A percentile compares a stretch with the other conserved stretches of the same genome.
Evolutionary conservation across 2,113 vertebrate species (phyloP).

Genomic region (Xenotilapia leptura): DNA sequence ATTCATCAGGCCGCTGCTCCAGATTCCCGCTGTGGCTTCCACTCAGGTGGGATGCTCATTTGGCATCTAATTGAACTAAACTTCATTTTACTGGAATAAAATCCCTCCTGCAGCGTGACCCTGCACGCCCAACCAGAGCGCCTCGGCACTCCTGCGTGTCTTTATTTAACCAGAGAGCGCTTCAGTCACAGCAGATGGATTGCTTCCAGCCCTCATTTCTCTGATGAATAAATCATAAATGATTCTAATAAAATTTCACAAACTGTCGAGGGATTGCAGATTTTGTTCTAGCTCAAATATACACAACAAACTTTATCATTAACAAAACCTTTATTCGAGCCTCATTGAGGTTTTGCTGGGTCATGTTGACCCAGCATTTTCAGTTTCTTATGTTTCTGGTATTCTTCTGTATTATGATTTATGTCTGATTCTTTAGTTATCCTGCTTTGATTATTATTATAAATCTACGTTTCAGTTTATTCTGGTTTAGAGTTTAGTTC

Average conservation of each 20-base stretch:
- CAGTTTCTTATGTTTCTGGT: neutral
- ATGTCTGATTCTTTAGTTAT: neutral
- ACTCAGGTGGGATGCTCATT: neutral
- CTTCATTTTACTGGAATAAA: neutral
- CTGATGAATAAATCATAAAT: neutral
- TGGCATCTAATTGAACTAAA: neutral
- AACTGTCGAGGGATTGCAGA: neutral
- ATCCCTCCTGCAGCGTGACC: neutral
- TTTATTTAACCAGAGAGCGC: neutral
- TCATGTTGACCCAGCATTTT: neutral
- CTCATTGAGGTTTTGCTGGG: neutral
- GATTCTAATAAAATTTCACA: neutral
- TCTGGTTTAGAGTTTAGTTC: neutral
- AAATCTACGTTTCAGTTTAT: neutral
- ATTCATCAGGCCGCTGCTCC: neutral
- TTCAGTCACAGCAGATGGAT: constrained; percentile 8
- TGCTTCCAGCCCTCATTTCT: neutral
- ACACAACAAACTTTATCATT: neutral
- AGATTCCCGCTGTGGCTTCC: neutral
- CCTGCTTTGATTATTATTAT: neutral
- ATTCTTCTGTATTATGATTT: neutral
- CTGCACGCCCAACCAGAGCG: neutral
- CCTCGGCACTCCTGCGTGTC: neutral
- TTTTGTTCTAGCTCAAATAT: neutral
- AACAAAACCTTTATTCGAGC: neutral